These are phyloP conservation scores for Tangara arthus DNA, from an alignment of 2,797 vertebrate species.

Conservation along the genomic window DNA sequence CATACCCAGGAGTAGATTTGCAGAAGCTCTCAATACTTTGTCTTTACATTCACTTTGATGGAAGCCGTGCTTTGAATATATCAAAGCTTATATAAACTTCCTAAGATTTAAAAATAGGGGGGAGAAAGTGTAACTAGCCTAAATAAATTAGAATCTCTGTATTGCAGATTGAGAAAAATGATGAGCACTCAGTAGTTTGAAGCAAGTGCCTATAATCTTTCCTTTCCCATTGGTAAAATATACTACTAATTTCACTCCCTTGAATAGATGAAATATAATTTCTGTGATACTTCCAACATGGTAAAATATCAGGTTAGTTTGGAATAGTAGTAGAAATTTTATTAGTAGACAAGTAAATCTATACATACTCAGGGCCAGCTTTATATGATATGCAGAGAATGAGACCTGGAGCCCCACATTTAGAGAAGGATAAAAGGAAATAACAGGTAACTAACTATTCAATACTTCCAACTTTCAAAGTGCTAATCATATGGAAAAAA, in stretches of 20 bases:
- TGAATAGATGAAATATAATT: not conserved
- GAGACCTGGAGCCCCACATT: not conserved
- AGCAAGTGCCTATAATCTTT: not conserved
- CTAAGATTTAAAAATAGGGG: not conserved
- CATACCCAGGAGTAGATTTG: not conserved
- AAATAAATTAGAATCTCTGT: not conserved
- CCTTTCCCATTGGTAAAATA: not conserved
- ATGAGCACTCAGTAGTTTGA: not conserved
- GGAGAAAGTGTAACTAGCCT: accelerated
- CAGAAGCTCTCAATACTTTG: not conserved
- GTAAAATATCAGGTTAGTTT: not conserved
- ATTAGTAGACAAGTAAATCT: not conserved
- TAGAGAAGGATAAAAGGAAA: not conserved
- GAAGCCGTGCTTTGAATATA: not conserved
- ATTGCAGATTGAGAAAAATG: not conserved
- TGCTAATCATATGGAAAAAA: not conserved
- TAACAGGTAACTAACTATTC: not conserved
- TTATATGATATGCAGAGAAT: not conserved
- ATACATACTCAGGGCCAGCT: not conserved
- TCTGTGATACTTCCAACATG: not conserved
- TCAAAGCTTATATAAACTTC: not conserved
- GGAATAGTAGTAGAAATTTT: not conserved
- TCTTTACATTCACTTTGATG: not conserved
- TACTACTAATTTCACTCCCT: not conserved
- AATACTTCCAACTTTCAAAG: not conserved